A percentile compares a stretch with the other conserved stretches of the same genome.
Conservation (phyloP, 2,797 vertebrate genomes). For the Numenius phaeopus region DNA sequence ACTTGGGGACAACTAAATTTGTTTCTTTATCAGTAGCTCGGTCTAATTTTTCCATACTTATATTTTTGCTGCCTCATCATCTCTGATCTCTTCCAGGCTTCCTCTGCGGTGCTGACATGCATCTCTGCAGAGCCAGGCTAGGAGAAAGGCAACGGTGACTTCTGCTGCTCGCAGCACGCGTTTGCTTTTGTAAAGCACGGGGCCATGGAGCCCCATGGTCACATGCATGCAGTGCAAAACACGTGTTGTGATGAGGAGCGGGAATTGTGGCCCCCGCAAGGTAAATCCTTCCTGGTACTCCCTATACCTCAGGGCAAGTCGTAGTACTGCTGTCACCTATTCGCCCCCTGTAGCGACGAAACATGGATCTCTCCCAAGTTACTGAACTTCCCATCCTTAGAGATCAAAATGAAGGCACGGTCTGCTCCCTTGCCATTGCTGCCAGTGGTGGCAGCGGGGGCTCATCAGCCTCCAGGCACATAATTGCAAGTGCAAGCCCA, state of each 20-base stretch:
- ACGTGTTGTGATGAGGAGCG: background rate
- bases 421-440: rapidly evolving
- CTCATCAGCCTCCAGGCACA: rapidly evolving
- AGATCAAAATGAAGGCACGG: background rate
- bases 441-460: background rate
- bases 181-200: background rate
- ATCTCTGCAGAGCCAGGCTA: background rate
- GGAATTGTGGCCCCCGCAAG: background rate
- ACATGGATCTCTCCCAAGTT: background rate
- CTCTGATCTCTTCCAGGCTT: background rate
- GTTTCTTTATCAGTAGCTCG: background rate
- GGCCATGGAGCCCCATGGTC: background rate
- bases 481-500: background rate
- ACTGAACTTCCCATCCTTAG: background rate
- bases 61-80: background rate
- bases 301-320: background rate
- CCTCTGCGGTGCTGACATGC: rapidly evolving
- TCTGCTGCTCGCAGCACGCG: rapidly evolving
- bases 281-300: background rate
- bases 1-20: background rate
- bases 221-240: background rate
- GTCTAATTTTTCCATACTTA: background rate
- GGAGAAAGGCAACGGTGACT: background rate
- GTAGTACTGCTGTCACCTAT: background rate
- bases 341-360: background rate